These are phyloP conservation scores for Eristalis intricaria DNA, from an alignment of 2,888 invertebrate species.

Conservation along the genomic window DNA sequence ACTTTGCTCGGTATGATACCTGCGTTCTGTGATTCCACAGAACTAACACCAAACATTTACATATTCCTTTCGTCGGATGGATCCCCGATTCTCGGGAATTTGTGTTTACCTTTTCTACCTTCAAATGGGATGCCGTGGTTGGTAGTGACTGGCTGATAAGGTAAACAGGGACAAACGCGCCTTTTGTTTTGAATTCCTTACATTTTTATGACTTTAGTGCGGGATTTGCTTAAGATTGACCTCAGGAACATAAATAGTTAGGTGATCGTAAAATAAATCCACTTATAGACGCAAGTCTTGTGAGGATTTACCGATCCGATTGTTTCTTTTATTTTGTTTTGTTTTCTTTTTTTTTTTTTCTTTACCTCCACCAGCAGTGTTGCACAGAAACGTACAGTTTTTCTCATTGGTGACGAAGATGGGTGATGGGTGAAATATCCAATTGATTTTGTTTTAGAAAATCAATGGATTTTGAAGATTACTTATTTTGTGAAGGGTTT, in stretches of 20 bases:
- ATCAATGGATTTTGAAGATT: too few relatives aligned
- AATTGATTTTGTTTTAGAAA: not conserved
- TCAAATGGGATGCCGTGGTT: not conserved
- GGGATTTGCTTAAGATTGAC: not conserved
- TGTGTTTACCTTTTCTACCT: not conserved
- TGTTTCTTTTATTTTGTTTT: not conserved
- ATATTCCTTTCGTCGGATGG: not conserved
- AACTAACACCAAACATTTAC: slow-evolving; percentile 26
- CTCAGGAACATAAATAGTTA: not conserved
- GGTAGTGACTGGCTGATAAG: not conserved
- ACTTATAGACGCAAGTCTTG: not conserved
- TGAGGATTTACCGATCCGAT: not conserved
- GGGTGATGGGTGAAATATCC: not conserved
- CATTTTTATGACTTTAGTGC: not conserved
- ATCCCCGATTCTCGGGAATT: not conserved
- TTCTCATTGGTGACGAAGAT: not conserved
- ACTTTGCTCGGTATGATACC: slow-evolving; percentile 2
- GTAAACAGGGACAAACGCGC: not conserved
- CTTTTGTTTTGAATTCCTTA: not conserved
- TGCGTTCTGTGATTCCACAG: slow-evolving; percentile 5
- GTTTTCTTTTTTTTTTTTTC: not conserved
- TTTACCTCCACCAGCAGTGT: not conserved
- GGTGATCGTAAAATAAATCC: slow-evolving; percentile 1
- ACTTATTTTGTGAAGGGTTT: too few relatives aligned
- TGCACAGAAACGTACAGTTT: not conserved